Evolutionary conservation across 1,140 invertebrate genomes (phyloP).

Genomic region (Pissodes strobi): DNA sequence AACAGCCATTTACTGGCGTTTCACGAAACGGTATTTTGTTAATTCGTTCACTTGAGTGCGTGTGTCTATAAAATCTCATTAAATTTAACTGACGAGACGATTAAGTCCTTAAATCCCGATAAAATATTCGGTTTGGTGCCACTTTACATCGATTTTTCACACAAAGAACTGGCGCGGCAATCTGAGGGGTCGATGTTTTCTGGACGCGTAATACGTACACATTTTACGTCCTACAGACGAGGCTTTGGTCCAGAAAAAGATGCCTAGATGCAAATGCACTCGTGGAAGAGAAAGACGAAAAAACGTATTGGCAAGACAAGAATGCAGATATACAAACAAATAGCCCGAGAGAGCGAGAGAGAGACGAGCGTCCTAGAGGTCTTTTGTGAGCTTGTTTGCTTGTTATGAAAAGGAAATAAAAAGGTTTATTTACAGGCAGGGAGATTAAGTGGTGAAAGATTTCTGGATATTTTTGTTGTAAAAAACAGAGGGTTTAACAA

Average conservation of each 20-base stretch:
- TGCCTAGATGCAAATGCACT: neutral
- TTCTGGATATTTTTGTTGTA: constrained; percentile 12
- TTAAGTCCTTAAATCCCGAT: constrained; percentile 21
- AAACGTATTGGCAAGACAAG: constrained; percentile 11
- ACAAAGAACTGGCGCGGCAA: constrained; percentile 29
- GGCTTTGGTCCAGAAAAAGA: constrained; percentile 4
- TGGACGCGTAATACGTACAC: constrained; percentile 29
- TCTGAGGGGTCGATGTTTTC: constrained; percentile 21
- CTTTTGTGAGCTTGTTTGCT: constrained; percentile 21
- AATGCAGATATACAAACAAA: constrained; percentile 24
- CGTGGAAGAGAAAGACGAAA: neutral
- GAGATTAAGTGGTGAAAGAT: constrained; percentile 23
- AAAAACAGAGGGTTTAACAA: no score
- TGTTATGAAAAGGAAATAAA: constrained; percentile 23
- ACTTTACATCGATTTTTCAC: constrained; percentile 35
- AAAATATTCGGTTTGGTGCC: constrained; percentile 25
- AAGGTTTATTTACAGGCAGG: constrained; percentile 24
- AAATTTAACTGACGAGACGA: constrained; percentile 15
- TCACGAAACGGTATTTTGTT: no score
- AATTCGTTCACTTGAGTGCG: no score
- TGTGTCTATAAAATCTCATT: constrained; percentile 4
- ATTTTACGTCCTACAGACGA: neutral
- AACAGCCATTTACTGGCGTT: no score
- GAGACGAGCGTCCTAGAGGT: constrained; percentile 1
- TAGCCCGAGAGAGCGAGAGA: neutral